phyloP scores from a whole-genome alignment of 2,797 vertebrate genomes.

The Nyctalus aviator region DNA sequence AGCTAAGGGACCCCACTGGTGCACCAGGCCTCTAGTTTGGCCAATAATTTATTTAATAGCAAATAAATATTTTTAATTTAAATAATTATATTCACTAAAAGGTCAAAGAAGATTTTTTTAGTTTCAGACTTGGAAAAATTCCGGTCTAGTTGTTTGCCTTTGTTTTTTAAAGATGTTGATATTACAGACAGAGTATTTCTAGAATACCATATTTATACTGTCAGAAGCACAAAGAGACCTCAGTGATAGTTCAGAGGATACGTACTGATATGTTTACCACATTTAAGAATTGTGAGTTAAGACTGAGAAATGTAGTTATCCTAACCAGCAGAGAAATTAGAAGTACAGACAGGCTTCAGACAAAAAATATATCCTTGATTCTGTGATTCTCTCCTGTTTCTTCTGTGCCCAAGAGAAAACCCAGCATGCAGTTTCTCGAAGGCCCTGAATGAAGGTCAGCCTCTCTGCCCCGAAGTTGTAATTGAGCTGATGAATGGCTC shows the following conservation, averaged over 20 bases:
- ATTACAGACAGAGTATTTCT: not conserved
- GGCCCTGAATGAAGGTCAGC: too few species aligned
- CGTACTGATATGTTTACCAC: not conserved
- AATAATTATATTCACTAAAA: constrained; percentile 6
- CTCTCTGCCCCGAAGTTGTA: not conserved
- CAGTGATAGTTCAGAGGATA: not conserved
- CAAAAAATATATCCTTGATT: not conserved
- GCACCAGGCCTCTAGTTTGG: not conserved
- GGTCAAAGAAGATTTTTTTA: not conserved
- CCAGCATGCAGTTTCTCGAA: not conserved
- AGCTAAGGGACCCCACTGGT: too few species aligned
- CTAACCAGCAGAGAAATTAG: not conserved
- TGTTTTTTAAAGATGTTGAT: not conserved
- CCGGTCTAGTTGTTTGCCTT: not conserved
- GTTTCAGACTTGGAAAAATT: not conserved
- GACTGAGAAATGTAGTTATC: not conserved
- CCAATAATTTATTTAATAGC: not conserved
- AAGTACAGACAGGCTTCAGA: not conserved
- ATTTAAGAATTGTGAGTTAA: not conserved
- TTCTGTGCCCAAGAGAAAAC: not conserved
- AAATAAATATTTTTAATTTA: constrained; percentile 13
- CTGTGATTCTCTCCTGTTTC: not conserved
- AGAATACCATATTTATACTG: not conserved
- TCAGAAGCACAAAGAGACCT: not conserved
- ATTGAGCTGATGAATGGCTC: not conserved